Evolutionary conservation across 2,113 vertebrate genomes (phyloP), one percentile per base, ranked within the genome.

Genomic region (Megaptera novaeangliae): DNA sequence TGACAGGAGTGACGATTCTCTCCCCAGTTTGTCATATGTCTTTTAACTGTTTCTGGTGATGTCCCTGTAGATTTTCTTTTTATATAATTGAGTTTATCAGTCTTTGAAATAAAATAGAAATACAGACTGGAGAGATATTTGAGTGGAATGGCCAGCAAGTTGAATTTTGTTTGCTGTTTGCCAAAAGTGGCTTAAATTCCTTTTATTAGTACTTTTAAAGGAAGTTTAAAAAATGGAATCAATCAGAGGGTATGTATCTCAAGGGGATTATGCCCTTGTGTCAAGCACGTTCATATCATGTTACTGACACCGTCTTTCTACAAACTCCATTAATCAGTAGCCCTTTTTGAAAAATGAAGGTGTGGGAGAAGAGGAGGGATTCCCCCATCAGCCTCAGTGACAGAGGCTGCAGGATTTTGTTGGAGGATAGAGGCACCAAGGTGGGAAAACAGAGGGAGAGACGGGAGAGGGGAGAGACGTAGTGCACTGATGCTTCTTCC

Each of bases 71-170:
- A 91, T 36, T 82, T 88, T 95, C 71, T 84, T 90, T 92, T 94
- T 25, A 39, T 39, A 13, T 55, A 84, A 85, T 44, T 61, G 27
- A 95, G 72, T 57, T 34, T 34, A 95, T 77, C 49, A 18, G 46
- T 61, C 90, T 85, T 71, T 75, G 80, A 95, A 91, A 87, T 61
- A 46, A 82, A 96, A 80, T 5, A 95, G 91, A 96, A 85, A 80
- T 31, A 52, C 34, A 81, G 86, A 80, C 52, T 52, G 69, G 52
- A 86, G 68, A 44, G 34, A n/a, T 8, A 91, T 39, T 87, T 69
- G 68, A 69, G 29, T 64, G 64, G n/a, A 69, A 82, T 12, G 41
- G 12, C 68, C 36, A 49, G 34, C 36, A 61, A 85, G 34, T 39
- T 83, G 74, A 36, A 85, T 87, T 77, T 72, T 55, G 57, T 91